A percentile compares a stretch with the other conserved stretches of the same genome.
These are phyloP conservation scores for Mohoua ochrocephala DNA, from an alignment of 2,113 vertebrate species.

Conservation along the genomic window DNA sequence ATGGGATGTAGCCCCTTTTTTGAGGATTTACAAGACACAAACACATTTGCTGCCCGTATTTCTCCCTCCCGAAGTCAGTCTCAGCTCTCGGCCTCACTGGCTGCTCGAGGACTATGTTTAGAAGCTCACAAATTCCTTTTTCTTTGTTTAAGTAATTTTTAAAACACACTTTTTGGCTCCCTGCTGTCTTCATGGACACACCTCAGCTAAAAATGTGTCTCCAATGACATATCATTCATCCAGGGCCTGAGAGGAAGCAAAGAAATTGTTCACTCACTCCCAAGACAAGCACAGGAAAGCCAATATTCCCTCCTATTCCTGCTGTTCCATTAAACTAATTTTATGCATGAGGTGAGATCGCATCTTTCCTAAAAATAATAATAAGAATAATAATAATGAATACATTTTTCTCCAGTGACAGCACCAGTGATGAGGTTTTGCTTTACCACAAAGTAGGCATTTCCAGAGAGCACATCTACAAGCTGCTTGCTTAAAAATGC, in stretches of 20 bases:
- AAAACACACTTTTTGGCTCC: not conserved
- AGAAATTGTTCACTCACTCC: not conserved
- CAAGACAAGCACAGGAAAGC: not conserved
- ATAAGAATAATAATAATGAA: slow-evolving; percentile 15
- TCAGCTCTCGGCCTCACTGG: not conserved
- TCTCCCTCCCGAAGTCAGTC: not conserved
- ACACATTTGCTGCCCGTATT: not conserved
- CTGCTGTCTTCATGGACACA: not conserved
- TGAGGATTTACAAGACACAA: not conserved
- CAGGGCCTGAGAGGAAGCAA: not conserved
- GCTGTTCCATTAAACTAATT: slow-evolving; percentile 58
- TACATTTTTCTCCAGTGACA: slow-evolving; percentile 47
- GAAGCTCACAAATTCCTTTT: not conserved
- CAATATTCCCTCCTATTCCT: slow-evolving; percentile 2
- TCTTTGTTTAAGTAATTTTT: not conserved
- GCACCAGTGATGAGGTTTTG: not conserved
- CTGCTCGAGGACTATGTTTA: not conserved
- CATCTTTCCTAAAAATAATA: slow-evolving; percentile 25
- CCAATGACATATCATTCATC: not conserved
- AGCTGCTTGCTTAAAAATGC: not conserved
- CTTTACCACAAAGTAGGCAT: not conserved
- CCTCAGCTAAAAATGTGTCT: not conserved
- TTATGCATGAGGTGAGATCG: slow-evolving; percentile 59
- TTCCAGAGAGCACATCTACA: not conserved
- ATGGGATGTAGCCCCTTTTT: not conserved